A percentile compares a stretch with the other conserved stretches of the same genome.
phyloP scores from a whole-genome alignment of 64 coral and sea anemone genomes.

The Anthopleura sola region DNA sequence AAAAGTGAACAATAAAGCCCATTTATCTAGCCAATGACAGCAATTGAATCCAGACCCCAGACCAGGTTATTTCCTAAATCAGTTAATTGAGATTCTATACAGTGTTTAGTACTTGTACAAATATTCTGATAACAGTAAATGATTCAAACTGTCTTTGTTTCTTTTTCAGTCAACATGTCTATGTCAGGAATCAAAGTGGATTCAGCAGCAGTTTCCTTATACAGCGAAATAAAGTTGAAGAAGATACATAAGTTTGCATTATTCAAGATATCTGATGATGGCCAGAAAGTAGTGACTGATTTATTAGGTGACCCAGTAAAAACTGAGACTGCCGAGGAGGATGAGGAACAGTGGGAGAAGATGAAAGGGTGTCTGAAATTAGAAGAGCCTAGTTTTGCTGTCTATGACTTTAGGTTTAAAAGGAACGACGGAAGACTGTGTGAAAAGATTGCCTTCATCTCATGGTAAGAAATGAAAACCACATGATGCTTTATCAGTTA shows the following conservation, averaged over 20 bases:
- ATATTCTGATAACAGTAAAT: no score
- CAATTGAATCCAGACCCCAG: no score
- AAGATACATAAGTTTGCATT: not conserved
- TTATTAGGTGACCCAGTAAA: not conserved
- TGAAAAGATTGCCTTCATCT: not conserved
- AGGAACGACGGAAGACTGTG: not conserved
- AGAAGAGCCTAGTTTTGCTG: not conserved
- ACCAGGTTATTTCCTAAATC: no score
- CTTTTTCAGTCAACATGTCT: not conserved
- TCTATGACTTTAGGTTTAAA: constrained; percentile 15
- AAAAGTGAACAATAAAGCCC: no score
- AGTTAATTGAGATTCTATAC: no score
- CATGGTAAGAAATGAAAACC: not conserved
- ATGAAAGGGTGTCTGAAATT: not conserved
- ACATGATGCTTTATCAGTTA: no score
- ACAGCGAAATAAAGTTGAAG: not conserved
- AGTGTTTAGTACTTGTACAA: no score
- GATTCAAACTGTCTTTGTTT: no score
- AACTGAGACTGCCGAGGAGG: not conserved
- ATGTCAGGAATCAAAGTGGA: constrained; percentile 6
- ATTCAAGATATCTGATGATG: not conserved
- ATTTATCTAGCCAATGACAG: no score
- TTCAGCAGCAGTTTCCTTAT: not conserved
- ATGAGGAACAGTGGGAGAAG: not conserved
- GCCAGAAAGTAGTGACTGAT: not conserved